These are phyloP conservation scores for Conomelus anceps DNA, from an alignment of 2,888 invertebrate genomes.

Conservation along the genomic window DNA sequence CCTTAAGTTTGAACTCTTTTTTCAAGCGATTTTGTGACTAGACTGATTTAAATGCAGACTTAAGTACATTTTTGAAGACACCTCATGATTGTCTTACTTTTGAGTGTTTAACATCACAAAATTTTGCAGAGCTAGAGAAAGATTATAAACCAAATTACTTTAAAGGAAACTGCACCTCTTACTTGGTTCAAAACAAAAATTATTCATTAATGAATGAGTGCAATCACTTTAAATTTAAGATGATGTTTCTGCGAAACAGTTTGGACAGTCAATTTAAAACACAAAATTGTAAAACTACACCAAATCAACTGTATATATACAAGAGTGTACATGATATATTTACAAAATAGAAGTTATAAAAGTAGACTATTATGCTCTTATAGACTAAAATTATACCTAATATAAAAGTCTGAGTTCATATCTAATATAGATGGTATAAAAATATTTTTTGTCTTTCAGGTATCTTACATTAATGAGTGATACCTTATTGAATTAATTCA, in stretches of 20 bases:
- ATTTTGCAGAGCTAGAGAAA: too few relatives aligned
- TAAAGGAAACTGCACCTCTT: too few relatives aligned
- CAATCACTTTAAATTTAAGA: too few relatives aligned
- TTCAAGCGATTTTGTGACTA: background rate
- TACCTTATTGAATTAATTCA: background rate
- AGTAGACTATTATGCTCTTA: background rate
- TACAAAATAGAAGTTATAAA: background rate
- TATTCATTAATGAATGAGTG: too few relatives aligned
- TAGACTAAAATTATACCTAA: background rate
- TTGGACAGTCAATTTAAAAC: background rate
- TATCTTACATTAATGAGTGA: background rate
- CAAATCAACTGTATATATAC: background rate
- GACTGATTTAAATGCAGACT: too few relatives aligned
- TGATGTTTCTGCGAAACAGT: background rate
- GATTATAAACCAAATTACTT: too few relatives aligned
- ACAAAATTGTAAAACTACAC: too few relatives aligned
- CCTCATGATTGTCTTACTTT: too few relatives aligned
- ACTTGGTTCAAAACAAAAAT: too few relatives aligned
- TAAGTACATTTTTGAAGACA: too few relatives aligned
- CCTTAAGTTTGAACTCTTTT: background rate
- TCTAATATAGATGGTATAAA: background rate
- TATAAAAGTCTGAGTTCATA: background rate
- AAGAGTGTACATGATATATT: background rate
- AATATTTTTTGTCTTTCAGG: background rate
- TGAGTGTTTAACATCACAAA: too few relatives aligned